These are phyloP conservation scores for Drosophila persimilis DNA, from an alignment of 1,140 invertebrate genomes.

Conservation along the genomic window DNA sequence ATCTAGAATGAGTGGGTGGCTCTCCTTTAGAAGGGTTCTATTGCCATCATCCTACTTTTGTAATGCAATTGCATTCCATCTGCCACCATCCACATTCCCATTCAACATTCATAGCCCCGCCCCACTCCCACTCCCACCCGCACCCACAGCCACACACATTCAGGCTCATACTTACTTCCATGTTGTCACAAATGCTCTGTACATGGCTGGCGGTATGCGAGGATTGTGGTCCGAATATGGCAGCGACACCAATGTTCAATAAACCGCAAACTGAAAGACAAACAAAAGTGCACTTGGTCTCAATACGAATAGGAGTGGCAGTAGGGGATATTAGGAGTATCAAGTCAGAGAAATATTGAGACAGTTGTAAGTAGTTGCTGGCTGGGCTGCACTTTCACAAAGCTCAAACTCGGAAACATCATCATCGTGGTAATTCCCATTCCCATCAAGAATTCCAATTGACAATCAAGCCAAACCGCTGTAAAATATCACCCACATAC, in stretches of 20 bases:
- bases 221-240: conserved; percentile 96
- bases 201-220: conserved; percentile 95
- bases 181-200: conserved; percentile 97
- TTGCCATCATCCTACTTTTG: not conserved
- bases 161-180: conserved; percentile 86
- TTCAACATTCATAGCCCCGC: too few species aligned
- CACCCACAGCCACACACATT: too few species aligned
- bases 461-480: conserved; percentile 8
- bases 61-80: too few species aligned
- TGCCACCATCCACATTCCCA: too few species aligned
- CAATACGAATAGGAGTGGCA: not conserved
- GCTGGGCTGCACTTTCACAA: not conserved
- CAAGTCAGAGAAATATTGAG: too few species aligned
- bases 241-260: conserved; percentile 93
- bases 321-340: too few species aligned
- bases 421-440: not conserved
- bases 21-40: conserved; percentile 17
- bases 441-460: not conserved
- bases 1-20: conserved; percentile 83
- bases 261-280: conserved; percentile 92
- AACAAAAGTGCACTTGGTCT: conserved; percentile 21
- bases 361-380: too few species aligned
- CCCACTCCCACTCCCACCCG: not conserved
- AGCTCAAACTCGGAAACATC: not conserved
- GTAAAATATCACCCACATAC: conserved; percentile 9